Base-by-base conservation (phyloP, 2,113 vertebrate genomes). In the Bubo scandiacus region DNA sequence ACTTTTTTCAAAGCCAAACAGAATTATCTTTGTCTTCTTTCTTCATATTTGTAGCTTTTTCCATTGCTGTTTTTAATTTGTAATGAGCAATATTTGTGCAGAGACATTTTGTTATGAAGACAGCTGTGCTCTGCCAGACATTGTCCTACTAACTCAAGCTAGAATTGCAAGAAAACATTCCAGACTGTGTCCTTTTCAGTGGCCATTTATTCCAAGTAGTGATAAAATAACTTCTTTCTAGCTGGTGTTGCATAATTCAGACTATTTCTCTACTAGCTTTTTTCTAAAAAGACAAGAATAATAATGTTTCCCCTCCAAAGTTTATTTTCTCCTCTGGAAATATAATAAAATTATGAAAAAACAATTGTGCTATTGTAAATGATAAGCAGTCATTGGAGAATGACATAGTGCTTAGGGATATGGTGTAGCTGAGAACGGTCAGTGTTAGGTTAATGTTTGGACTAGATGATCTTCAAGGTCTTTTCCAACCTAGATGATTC, bases 1-100 rank as follows among this genome's bases (percentile, higher is more conserved):
- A 30, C 29, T 71, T 55, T 84, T 14, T 84, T 89, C 65, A 86
- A 90, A 86, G 32, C 10, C 9, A 84, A 85, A 91, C 19, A 61
- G 30, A 86, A 43, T 93, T 72, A 77, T 88, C 23, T 82, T 52
- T 87, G 42, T 59, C 55, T 81, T 91, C 20, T 71, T 85, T 77
- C 78, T 84, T 92, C 84, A 38, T 96, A 42, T 65, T 88, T 86
- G 72, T 88, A 85, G 43, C 20, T 79, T 86, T 94, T 95, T 32
- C 51, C 70, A 70, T 66, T 80, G 85, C 66, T 89, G 90, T 88
- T 95, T 95, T 91, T 88, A 92, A 96, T 97, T 97, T 96, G 88
- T 73, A 63, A 89, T 81, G 49, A 95, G 58, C 62, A 88, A 59
- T 97, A 83, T 92, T 95, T 95, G 80, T 84, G 86, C 62, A 80